phyloP scores from a whole-genome alignment of 2,113 vertebrate genomes.

The Brevimyrus niger region DNA sequence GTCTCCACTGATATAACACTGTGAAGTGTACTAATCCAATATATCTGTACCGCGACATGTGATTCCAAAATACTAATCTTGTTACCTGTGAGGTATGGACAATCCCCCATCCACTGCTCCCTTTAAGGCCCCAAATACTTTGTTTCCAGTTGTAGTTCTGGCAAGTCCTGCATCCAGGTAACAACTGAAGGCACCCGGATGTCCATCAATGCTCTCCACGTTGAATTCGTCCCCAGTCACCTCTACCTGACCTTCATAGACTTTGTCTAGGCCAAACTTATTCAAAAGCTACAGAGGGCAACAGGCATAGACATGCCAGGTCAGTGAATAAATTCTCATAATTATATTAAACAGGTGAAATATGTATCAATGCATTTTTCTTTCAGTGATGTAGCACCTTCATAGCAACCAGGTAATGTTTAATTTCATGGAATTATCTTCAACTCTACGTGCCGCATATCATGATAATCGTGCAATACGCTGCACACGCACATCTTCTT shows the following conservation, averaged over 20 bases:
- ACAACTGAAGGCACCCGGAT: conserved; percentile 92
- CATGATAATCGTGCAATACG: not conserved
- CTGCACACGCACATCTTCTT: not conserved
- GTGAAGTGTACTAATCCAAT: no score
- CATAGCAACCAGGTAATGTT: not conserved
- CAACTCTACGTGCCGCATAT: not conserved
- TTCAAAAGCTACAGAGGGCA: conserved; percentile 73
- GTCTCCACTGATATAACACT: no score
- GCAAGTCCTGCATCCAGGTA: conserved; percentile 95
- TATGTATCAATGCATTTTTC: not conserved
- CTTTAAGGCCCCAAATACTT: conserved; percentile 95
- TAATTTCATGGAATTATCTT: not conserved
- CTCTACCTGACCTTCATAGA: conserved; percentile 93
- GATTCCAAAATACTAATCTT: no score
- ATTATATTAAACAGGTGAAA: not conserved
- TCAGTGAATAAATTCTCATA: not conserved
- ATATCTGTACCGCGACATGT: no score
- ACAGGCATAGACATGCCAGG: not conserved
- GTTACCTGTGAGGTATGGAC: conserved; percentile 95
- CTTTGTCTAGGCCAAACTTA: conserved; percentile 94
- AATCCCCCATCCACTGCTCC: conserved; percentile 95
- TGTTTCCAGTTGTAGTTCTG: conserved; percentile 97
- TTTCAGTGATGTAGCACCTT: not conserved
- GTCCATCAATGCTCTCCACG: conserved; percentile 90
- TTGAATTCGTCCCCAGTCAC: conserved; percentile 96